Percentiles rank a stretch among this genome's conserved stretches.
Evolutionary conservation across 2,797 vertebrate genomes (phyloP).

Genomic region (Chlorospingus flavigularis): DNA sequence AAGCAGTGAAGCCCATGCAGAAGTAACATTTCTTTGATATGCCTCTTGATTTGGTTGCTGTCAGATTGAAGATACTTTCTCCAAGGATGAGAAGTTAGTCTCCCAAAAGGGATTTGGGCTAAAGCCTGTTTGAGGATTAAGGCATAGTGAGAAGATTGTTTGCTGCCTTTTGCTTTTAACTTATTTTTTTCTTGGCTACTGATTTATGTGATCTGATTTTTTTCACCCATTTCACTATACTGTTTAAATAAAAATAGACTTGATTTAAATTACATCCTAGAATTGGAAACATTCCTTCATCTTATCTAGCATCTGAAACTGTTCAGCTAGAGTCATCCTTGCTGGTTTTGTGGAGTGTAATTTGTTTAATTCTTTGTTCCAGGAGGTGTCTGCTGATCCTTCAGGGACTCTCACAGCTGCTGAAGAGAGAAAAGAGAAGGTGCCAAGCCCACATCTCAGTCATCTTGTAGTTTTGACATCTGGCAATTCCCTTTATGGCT

Average conservation of each 20-base stretch:
- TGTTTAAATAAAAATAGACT: background rate
- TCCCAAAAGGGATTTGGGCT: background rate
- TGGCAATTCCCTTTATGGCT: conserved; percentile 86
- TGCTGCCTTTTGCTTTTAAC: background rate
- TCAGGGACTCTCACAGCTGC: conserved; percentile 78
- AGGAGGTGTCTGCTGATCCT: conserved; percentile 87
- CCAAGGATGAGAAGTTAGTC: background rate
- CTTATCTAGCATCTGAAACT: background rate
- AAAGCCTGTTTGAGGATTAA: background rate
- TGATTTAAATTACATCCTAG: background rate
- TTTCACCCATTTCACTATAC: background rate
- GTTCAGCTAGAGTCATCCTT: background rate
- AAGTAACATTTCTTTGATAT: background rate
- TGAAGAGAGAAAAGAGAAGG: conserved; percentile 97
- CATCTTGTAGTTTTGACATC: conserved; percentile 90
- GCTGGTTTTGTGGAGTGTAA: background rate
- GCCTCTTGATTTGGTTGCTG: background rate
- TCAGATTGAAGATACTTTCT: background rate
- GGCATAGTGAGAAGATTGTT: background rate
- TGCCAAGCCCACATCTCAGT: conserved; percentile 95
- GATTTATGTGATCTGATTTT: background rate
- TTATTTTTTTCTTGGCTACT: background rate
- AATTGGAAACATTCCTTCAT: background rate
- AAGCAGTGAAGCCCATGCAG: background rate
- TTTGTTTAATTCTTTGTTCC: conserved; percentile 29